Base-by-base conservation (phyloP, 2,888 invertebrate genomes). In the Drosophila anomelani region DNA sequence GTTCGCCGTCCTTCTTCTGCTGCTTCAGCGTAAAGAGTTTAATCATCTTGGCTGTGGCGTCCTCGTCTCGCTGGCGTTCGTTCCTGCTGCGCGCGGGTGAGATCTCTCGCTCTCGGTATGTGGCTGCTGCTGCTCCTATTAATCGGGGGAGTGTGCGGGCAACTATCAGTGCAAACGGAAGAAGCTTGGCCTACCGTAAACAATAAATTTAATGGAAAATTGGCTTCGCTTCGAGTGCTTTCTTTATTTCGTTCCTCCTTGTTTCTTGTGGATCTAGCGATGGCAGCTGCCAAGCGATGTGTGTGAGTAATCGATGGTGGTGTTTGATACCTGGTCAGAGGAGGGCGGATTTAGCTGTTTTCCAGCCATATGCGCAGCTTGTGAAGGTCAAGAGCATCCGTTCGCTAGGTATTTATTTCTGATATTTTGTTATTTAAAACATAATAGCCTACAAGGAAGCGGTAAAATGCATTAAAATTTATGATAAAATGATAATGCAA, bases 1-100 rank as follows among this genome's bases (percentile, higher is more conserved):
- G 95, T 93, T 97, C 97, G 91, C 97, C 98, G 95, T 98, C 98
- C 94, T 98, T 98, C 94, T 98, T 98, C 94, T 98, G 98, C 94
- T 99, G 98, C 94, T 99, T 99, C 92, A 99, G 94, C 85, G 98
- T 98, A 95, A 99, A 99, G 94, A 99, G 95, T 95, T 98, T 98
- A 93, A 99, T 98, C 99, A 99, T 99, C 67, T 73, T 75, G 69
- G 51, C 51, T 53, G 51, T 53, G 51, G 59, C 55, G 57, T 66
- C 66, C 58, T 47, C 41, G 60, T 63, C 47, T 71, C 61, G 66
- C 64, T 74, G 62, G 57, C 76, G 66, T 59, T 70, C 55, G 46
- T 61, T 58, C 51, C 61, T 79, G 54, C 72, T 76, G 79, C 58
- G 64, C 77, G 71, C 64, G 80, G 71, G 26, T 36, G 39, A 12